A percentile compares a stretch with the other conserved stretches of the same genome.
Conservation (phyloP, 1,140 invertebrate species). For the Trypoxylus dichotomus region DNA sequence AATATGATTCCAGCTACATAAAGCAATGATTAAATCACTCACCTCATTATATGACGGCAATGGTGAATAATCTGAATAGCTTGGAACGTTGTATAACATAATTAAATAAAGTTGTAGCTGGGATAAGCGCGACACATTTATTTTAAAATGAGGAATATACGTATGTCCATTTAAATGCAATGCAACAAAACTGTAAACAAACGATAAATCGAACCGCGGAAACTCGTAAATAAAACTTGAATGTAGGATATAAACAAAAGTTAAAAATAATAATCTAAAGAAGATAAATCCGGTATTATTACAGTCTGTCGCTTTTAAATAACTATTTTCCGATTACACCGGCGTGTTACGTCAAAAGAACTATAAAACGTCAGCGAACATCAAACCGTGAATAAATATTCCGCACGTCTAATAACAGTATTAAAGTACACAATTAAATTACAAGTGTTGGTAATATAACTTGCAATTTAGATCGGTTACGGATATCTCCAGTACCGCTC, state of each 20-base stretch:
- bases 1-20: no score
- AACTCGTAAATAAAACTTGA: conserved; percentile 7
- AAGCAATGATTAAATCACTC: conserved; percentile 16
- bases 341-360: background rate
- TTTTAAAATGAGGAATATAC: background rate
- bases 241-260: background rate
- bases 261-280: background rate
- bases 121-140: background rate
- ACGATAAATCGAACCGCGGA: background rate
- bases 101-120: conserved; percentile 20
- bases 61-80: conserved; percentile 39
- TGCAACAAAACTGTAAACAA: background rate
- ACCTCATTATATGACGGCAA: conserved; percentile 40
- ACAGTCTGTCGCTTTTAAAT: background rate
- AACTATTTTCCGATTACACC: background rate
- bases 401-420: conserved; percentile 38
- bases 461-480: conserved; percentile 35
- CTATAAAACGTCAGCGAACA: background rate
- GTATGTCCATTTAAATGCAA: background rate
- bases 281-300: background rate
- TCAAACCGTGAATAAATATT: background rate
- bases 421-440: conserved; percentile 43
- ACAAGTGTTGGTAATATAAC: conserved; percentile 37
- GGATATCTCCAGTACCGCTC: conserved; percentile 7
- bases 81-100: conserved; percentile 43